Evolutionary conservation across 2,113 vertebrate species (phyloP).

Genomic region (Mandrillus leucophaeus): DNA sequence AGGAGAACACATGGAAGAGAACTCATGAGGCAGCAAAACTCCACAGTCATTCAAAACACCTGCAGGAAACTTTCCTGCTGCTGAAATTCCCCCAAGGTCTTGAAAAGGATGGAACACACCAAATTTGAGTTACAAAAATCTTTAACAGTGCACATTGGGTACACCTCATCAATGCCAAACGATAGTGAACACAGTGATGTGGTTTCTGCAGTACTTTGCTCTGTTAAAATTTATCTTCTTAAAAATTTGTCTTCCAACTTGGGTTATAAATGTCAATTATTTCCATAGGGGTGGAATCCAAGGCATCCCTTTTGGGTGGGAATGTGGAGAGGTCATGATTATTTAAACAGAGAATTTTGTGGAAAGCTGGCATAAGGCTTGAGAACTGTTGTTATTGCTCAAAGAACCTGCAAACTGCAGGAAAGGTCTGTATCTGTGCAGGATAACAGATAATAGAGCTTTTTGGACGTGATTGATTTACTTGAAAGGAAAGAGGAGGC

Average conservation of each 20-base stretch:
- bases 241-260: not conserved
- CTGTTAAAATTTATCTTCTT: not conserved
- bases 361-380: not conserved
- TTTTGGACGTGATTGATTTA: not conserved
- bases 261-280: not conserved
- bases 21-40: not conserved
- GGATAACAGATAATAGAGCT: not conserved
- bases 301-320: not conserved
- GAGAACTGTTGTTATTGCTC: not conserved
- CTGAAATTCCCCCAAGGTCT: not conserved
- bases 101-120: not conserved
- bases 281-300: not conserved
- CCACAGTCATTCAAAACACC: not conserved
- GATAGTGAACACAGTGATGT: not conserved
- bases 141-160: not conserved
- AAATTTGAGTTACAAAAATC: not conserved
- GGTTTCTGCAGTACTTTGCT: not conserved
- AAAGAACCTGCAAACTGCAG: not conserved
- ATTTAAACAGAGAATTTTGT: not conserved
- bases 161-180: not conserved
- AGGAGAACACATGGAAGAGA: not conserved
- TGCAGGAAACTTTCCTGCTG: not conserved
- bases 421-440: not conserved
- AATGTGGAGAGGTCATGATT: not conserved
- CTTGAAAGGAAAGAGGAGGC: not conserved